phyloP scores from a whole-genome alignment of 1,140 invertebrate species.

The Drosophila bipectinata region DNA sequence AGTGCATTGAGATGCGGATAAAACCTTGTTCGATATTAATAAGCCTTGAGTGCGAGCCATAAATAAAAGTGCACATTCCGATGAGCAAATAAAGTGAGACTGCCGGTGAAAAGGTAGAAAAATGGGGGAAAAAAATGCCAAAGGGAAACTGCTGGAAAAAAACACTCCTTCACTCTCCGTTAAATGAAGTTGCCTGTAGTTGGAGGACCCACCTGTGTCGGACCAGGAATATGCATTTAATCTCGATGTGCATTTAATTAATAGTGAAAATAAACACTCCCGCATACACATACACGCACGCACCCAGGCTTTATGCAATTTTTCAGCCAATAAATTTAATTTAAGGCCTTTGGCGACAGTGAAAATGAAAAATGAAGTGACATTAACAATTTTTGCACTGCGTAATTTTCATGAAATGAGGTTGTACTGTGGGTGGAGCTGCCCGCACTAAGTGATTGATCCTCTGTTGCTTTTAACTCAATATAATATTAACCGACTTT shows the following conservation, averaged over 20 bases:
- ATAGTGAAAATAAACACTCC: constrained; percentile 66
- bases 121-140: neutral
- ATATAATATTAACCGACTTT: constrained; percentile 34
- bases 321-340: constrained; percentile 70
- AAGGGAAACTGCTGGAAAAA: constrained; percentile 7
- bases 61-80: constrained; percentile 58
- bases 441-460: neutral
- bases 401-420: constrained; percentile 4
- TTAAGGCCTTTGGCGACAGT: constrained; percentile 43
- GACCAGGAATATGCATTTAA: constrained; percentile 66
- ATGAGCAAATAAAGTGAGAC: constrained; percentile 48
- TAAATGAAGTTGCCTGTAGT: constrained; percentile 27
- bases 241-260: constrained; percentile 74
- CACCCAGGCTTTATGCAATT: constrained; percentile 24
- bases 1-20: constrained; percentile 35
- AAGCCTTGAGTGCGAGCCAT: constrained; percentile 58
- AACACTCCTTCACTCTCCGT: constrained; percentile 3
- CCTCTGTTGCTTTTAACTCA: neutral
- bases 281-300: constrained; percentile 6
- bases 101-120: constrained; percentile 5
- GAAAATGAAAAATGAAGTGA: constrained; percentile 53
- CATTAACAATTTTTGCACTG: constrained; percentile 36
- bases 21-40: constrained; percentile 52
- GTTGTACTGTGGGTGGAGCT: neutral
- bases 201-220: constrained; percentile 23